Evolutionary conservation across 2,113 vertebrate genomes (phyloP).

Genomic region (Caranx melampygus): DNA sequence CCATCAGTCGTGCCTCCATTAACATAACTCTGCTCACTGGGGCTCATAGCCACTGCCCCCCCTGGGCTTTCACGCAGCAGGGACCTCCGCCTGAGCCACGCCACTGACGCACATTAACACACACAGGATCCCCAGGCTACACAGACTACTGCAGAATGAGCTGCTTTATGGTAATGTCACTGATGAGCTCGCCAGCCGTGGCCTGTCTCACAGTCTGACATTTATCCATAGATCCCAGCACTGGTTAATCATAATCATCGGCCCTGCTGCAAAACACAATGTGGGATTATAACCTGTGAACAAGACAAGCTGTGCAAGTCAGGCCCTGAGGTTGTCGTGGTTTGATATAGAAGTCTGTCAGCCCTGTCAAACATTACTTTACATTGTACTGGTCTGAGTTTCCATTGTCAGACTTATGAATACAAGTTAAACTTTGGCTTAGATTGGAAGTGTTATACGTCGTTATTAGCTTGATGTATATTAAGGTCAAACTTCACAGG

Average conservation of each 20-base stretch:
- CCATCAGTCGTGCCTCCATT: conserved; percentile 26
- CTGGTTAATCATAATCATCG: conserved; percentile 12
- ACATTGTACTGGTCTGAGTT: no score
- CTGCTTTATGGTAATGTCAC: conserved; percentile 19
- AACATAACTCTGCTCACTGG: conserved; percentile 26
- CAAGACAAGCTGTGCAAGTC: no score
- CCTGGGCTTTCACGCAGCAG: conserved; percentile 30
- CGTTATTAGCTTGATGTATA: no score
- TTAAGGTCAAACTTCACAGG: no score
- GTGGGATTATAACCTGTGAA: no score
- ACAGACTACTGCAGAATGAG: conserved; percentile 12
- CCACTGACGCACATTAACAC: conserved; percentile 44
- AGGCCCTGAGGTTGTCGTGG: no score
- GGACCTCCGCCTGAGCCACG: conserved; percentile 55
- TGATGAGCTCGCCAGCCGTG: background rate
- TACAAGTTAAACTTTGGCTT: no score
- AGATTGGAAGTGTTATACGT: no score
- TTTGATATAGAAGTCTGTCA: no score
- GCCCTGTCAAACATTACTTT: no score
- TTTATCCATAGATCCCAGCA: conserved; percentile 14
- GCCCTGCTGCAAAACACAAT: no score
- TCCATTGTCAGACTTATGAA: no score
- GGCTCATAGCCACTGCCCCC: conserved; percentile 13
- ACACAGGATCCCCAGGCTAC: conserved; percentile 13
- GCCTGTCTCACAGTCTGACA: conserved; percentile 2